Percentiles rank a stretch among this genome's conserved stretches.
Evolutionary conservation across 2,888 invertebrate genomes (phyloP).

Genomic region (Ptychoptera contaminata): DNA sequence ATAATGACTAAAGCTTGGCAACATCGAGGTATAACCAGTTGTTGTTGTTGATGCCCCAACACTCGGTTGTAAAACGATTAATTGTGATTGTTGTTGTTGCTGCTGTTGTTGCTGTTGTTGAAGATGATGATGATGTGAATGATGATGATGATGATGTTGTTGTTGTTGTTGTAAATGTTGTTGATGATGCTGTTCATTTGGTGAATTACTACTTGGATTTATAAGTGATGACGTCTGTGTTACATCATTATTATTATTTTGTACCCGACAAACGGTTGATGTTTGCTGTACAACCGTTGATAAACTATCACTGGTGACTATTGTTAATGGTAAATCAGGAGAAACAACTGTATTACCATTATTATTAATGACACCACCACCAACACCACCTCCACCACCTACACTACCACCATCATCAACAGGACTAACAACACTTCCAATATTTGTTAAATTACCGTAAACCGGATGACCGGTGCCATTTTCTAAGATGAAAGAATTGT

Average conservation of each 20-base stretch:
- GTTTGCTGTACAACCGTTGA: not conserved
- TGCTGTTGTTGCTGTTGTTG: not conserved
- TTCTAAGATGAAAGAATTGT: conserved; percentile 13
- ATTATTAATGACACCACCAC: conserved; percentile 13
- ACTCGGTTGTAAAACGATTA: conserved; percentile 41
- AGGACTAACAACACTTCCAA: conserved; percentile 14
- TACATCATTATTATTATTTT: not conserved
- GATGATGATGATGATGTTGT: conserved; percentile 6
- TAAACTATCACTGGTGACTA: conserved; percentile 8
- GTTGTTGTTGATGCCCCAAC: conserved; percentile 15
- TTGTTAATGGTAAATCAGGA: conserved; percentile 16
- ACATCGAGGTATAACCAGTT: conserved; percentile 40
- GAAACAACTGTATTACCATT: conserved; percentile 14
- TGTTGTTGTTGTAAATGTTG: conserved; percentile 9
- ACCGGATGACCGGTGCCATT: conserved; percentile 12
- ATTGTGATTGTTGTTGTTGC: conserved; percentile 17
- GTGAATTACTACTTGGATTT: conserved; percentile 3
- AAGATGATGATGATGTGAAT: not conserved
- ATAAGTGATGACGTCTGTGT: conserved; percentile 1
- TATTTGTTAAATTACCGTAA: conserved; percentile 14
- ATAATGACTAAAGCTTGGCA: conserved; percentile 53
- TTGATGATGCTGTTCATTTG: conserved; percentile 4
- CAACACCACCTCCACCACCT: conserved; percentile 9
- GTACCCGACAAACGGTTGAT: not conserved
- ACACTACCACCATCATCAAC: conserved; percentile 9